phyloP scores from a whole-genome alignment of 2,888 invertebrate genomes.

The Trissoscelio sp. region DNA sequence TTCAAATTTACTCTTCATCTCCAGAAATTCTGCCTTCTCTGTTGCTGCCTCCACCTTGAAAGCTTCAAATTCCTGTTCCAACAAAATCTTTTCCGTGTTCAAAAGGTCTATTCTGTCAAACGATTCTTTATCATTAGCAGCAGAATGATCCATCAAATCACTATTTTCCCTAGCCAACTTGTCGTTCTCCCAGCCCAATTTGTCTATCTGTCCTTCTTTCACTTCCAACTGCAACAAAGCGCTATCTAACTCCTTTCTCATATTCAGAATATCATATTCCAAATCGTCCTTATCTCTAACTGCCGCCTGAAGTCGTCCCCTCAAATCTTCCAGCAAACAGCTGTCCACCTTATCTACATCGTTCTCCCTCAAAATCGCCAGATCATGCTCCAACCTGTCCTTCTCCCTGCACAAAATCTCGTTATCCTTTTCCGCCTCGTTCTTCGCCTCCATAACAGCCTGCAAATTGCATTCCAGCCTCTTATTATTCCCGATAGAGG shows the following conservation, averaged over 20 bases:
- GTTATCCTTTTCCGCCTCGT: constrained; percentile 82
- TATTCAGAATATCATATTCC: constrained; percentile 86
- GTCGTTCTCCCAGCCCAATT: constrained; percentile 73
- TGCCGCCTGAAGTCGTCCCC: constrained; percentile 71
- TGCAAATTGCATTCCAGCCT: constrained; percentile 84
- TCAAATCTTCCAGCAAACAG: constrained; percentile 72
- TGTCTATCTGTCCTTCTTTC: constrained; percentile 67
- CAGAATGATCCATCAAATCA: constrained; percentile 77
- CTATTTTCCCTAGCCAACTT: constrained; percentile 75
- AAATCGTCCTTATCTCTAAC: constrained; percentile 85
- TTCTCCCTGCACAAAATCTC: constrained; percentile 75
- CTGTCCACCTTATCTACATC: constrained; percentile 71
- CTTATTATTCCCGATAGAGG: constrained; percentile 79
- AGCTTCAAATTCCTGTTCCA: constrained; percentile 78
- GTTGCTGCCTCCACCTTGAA: constrained; percentile 71
- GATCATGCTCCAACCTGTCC: constrained; percentile 75
- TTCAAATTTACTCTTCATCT: constrained; percentile 14
- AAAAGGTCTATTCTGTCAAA: constrained; percentile 79
- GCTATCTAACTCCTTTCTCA: constrained; percentile 85
- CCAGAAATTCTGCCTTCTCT: constrained; percentile 27
- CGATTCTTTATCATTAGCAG: constrained; percentile 77
- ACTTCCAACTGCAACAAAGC: constrained; percentile 76
- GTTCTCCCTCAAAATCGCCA: constrained; percentile 72
- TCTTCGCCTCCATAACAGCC: constrained; percentile 81
- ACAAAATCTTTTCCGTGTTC: constrained; percentile 77